phyloP scores from a whole-genome alignment of 2,113 vertebrate species.

The Murina feae region DNA sequence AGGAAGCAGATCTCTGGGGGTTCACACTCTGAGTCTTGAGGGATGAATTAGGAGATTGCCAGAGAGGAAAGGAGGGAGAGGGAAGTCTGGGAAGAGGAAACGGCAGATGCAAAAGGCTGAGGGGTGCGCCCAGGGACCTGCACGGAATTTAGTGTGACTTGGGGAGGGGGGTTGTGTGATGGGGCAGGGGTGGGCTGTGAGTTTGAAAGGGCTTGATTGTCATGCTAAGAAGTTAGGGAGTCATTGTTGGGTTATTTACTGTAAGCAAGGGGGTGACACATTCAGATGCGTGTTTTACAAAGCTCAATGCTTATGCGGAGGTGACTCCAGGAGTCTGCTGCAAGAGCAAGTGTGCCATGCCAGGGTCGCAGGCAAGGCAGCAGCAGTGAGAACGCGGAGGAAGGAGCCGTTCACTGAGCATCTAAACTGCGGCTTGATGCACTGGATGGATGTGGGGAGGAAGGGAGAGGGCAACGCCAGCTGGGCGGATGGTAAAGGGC shows the following conservation, averaged over 20 bases:
- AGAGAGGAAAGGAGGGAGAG: too few species aligned
- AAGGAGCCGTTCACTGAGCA: fast-evolving
- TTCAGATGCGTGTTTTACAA: not conserved
- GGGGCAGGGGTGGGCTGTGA: not conserved
- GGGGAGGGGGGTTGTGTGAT: too few species aligned
- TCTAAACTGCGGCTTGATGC: not conserved
- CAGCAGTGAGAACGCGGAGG: not conserved
- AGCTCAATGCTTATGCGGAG: not conserved
- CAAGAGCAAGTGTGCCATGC: not conserved
- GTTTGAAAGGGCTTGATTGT: not conserved
- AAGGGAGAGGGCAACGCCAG: not conserved
- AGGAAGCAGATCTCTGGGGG: too few species aligned
- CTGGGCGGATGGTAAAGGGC: not conserved
- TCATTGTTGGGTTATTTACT: not conserved
- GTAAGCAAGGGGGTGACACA: not conserved
- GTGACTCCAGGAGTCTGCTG: not conserved
- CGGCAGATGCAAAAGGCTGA: too few species aligned
- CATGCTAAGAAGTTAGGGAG: not conserved
- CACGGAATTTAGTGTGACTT: too few species aligned
- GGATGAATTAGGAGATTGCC: too few species aligned
- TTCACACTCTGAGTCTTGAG: too few species aligned
- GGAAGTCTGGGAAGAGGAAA: too few species aligned
- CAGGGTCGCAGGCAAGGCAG: not conserved
- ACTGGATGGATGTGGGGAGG: not conserved
- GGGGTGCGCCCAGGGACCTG: too few species aligned